These are phyloP conservation scores for Bruchidius siliquastri DNA, from an alignment of 2,888 invertebrate genomes.

Conservation along the genomic window DNA sequence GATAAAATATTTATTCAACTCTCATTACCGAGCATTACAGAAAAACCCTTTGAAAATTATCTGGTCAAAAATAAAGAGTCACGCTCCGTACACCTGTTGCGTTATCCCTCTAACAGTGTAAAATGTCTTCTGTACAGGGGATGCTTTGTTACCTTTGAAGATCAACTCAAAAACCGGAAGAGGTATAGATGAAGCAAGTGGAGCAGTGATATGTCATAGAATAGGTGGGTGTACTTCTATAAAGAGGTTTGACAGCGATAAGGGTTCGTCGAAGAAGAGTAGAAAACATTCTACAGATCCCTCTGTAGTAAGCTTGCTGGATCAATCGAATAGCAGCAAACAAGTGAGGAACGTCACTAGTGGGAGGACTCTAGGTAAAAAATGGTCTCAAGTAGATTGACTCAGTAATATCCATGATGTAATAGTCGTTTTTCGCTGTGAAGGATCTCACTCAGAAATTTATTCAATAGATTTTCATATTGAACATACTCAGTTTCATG, in stretches of 20 bases:
- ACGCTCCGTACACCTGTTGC: too few relatives aligned
- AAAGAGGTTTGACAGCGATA: conserved; percentile 4
- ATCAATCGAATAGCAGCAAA: conserved; percentile 26
- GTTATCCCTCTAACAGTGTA: too few relatives aligned
- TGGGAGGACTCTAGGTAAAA: conserved; percentile 6
- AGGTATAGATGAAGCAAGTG: conserved; percentile 50
- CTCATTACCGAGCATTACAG: too few relatives aligned
- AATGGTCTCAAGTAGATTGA: too few relatives aligned
- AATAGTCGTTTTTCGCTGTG: too few relatives aligned
- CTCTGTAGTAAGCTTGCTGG: conserved; percentile 6
- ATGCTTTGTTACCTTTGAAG: conserved; percentile 40
- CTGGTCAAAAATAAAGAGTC: too few relatives aligned
- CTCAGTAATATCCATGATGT: too few relatives aligned
- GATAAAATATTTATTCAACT: too few relatives aligned
- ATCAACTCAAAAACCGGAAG: conserved; percentile 42
- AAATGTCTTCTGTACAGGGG: conserved; percentile 31
- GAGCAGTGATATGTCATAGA: conserved; percentile 49
- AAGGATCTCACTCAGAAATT: too few relatives aligned
- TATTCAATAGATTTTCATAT: too few relatives aligned
- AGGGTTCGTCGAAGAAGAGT: background rate
- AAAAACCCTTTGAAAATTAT: too few relatives aligned
- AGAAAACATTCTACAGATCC: conserved; percentile 1
- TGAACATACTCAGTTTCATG: too few relatives aligned
- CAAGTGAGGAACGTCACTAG: conserved; percentile 22
- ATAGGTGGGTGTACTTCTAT: background rate